A percentile compares a stretch with the other conserved stretches of the same genome.
phyloP scores from a whole-genome alignment of 2,888 invertebrate genomes.

The Oasisia sp. region DNA sequence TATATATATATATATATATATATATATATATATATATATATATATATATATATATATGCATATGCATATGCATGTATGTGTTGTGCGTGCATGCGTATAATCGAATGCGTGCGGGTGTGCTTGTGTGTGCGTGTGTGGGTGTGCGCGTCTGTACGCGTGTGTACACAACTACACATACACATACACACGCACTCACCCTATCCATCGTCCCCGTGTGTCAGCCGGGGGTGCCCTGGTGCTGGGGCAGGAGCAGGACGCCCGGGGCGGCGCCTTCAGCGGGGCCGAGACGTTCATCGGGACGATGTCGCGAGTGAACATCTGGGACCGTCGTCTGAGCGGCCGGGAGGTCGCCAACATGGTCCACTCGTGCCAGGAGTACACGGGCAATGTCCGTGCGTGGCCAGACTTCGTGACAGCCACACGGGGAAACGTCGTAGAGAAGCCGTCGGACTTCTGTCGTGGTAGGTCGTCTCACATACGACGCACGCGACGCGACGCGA shows the following conservation, averaged over 20 bases:
- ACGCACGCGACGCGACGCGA: too few species aligned
- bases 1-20: too few species aligned
- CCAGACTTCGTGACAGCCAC: constrained; percentile 71
- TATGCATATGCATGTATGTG: too few species aligned
- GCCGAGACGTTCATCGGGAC: constrained; percentile 77
- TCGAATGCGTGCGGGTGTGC: too few species aligned
- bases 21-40: too few species aligned
- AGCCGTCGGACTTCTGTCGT: constrained; percentile 72
- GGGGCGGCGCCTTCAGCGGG: constrained; percentile 74
- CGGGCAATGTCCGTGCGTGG: constrained; percentile 74
- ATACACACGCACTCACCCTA: background rate
- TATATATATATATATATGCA: too few species aligned
- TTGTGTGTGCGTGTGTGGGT: too few species aligned
- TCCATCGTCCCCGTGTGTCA: constrained; percentile 37
- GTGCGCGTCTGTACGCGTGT: background rate
- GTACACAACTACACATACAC: too few species aligned
- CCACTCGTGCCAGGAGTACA: constrained; percentile 64
- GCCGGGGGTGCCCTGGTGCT: constrained; percentile 72
- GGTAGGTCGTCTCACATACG: constrained; percentile 49
- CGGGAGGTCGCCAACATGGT: constrained; percentile 65
- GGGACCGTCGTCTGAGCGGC: constrained; percentile 69
- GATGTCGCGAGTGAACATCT: constrained; percentile 73
- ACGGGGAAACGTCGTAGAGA: constrained; percentile 70
- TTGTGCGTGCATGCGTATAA: too few species aligned
- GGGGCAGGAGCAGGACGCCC: constrained; percentile 77